These are phyloP conservation scores for Todiramphus chloris DNA, from an alignment of 2,113 vertebrate genomes.

Conservation along the genomic window DNA sequence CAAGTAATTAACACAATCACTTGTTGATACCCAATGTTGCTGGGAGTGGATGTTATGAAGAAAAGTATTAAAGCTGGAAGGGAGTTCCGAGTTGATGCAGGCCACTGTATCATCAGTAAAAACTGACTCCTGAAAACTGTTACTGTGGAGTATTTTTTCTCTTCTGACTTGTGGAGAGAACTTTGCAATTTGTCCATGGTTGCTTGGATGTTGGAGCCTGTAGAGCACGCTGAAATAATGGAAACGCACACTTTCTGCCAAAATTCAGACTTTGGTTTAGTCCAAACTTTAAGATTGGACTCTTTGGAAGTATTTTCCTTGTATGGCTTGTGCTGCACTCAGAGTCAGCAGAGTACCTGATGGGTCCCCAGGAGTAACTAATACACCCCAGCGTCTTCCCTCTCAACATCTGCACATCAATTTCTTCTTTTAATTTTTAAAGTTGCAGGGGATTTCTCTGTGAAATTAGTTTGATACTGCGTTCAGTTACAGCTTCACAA, in stretches of 20 bases:
- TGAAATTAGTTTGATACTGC: neutral
- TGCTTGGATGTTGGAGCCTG: neutral
- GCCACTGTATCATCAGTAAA: neutral
- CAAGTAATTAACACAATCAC: accelerated
- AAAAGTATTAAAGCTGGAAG: neutral
- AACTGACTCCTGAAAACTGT: neutral
- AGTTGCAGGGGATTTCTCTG: neutral
- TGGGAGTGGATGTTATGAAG: neutral
- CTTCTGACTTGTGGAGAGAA: neutral
- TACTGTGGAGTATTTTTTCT: neutral
- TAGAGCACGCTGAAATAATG: neutral
- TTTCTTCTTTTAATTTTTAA: neutral
- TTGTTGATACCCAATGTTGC: neutral
- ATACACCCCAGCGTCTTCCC: neutral
- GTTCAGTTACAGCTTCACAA: neutral
- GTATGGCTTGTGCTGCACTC: neutral
- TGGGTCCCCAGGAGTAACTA: neutral
- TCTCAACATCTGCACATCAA: neutral
- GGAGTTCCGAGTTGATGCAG: accelerated
- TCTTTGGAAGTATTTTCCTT: neutral
- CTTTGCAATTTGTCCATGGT: neutral
- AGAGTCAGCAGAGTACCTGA: neutral
- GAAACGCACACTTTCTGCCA: neutral
- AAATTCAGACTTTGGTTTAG: neutral
- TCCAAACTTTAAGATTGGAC: neutral